A percentile compares a stretch with the other conserved stretches of the same genome.
phyloP scores from a whole-genome alignment of 2,797 vertebrate species.

The Clarias pachynema region DNA sequence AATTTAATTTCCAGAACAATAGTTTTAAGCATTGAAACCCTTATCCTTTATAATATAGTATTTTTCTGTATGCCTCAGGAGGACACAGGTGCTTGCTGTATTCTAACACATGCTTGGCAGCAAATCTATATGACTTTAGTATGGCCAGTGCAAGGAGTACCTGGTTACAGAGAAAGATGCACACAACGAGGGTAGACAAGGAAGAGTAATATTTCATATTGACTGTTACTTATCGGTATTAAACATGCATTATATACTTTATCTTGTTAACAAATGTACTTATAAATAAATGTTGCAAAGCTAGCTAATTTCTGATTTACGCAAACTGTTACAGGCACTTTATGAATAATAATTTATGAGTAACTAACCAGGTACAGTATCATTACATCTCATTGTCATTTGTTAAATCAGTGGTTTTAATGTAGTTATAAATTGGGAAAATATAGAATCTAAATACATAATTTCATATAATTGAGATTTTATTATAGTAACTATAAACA shows the following conservation, averaged over 20 bases:
- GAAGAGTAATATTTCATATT: neutral
- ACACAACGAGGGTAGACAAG: neutral
- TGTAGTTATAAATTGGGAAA: too few relatives aligned
- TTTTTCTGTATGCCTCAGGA: neutral
- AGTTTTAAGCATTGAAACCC: neutral
- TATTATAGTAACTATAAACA: neutral
- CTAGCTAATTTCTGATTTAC: neutral
- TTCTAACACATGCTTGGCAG: neutral
- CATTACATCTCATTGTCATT: too few relatives aligned
- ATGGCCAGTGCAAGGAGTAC: neutral
- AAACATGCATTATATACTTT: neutral
- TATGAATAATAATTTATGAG: neutral
- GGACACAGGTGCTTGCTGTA: neutral
- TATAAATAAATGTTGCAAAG: neutral
- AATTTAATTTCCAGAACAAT: neutral
- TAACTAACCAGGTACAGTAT: too few relatives aligned
- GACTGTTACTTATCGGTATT: neutral
- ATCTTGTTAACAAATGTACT: neutral
- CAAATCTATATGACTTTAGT: neutral
- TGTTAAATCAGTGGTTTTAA: too few relatives aligned
- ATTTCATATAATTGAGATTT: neutral
- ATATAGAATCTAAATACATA: too few relatives aligned
- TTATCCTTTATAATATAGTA: neutral
- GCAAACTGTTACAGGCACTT: neutral
- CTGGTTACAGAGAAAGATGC: neutral